Conservation (phyloP, 2,888 invertebrate species). For the Stenodera caucasica region DNA sequence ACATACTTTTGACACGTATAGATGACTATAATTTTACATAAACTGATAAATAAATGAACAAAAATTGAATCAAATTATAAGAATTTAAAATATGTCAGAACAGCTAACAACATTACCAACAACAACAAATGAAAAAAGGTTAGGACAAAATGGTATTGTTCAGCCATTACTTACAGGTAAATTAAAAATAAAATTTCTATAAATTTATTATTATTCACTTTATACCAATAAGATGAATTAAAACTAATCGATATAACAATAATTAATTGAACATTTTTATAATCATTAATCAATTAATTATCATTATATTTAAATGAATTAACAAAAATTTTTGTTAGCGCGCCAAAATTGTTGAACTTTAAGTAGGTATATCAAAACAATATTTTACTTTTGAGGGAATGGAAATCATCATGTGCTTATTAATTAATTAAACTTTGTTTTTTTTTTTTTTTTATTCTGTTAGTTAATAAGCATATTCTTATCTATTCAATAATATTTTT, state of each 20-base stretch:
- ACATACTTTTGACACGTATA: conserved; percentile 16
- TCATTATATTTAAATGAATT: not conserved
- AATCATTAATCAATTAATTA: too few relatives aligned
- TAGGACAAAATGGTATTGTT: conserved; percentile 78
- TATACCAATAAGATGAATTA: too few relatives aligned
- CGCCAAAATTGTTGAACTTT: conserved; percentile 22
- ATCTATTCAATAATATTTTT: conserved; percentile 6
- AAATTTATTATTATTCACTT: too few relatives aligned
- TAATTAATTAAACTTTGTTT: not conserved
- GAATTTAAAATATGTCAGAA: conserved; percentile 29
- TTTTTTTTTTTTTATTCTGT: conserved; percentile 12
- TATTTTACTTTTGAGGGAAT: not conserved
- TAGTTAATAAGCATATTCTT: conserved; percentile 15
- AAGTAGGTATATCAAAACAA: not conserved
- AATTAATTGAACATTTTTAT: too few relatives aligned
- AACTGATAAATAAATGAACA: conserved; percentile 16
- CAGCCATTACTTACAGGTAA: conserved; percentile 88
- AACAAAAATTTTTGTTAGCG: conserved; percentile 5
- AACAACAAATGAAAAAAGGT: conserved; percentile 48
- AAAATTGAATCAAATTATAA: not conserved
- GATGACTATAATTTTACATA: conserved; percentile 11
- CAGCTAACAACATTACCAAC: conserved; percentile 24
- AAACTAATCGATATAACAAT: too few relatives aligned
- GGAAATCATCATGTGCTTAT: conserved; percentile 1
- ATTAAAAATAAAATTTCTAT: conserved; percentile 34